A percentile compares a stretch with the other conserved stretches of the same genome.
Evolutionary conservation across 1,140 invertebrate genomes (phyloP).

Genomic region (Cydia fagiglandana): DNA sequence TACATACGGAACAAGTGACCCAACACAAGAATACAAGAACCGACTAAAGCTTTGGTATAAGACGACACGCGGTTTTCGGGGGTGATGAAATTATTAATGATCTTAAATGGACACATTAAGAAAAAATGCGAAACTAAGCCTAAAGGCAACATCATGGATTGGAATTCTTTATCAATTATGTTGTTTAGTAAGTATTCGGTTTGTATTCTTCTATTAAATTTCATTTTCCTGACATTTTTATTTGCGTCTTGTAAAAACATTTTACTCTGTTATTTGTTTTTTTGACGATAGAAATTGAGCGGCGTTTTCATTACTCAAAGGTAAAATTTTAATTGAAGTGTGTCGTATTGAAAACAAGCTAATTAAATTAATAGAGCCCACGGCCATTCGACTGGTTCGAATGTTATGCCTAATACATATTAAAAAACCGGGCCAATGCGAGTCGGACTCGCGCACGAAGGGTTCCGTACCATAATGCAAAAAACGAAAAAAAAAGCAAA

Average conservation of each 20-base stretch:
- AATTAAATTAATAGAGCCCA: too few species aligned
- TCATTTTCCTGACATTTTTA: not conserved
- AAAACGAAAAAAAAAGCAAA: too few species aligned
- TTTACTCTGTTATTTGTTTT: too few species aligned
- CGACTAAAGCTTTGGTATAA: not conserved
- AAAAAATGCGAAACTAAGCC: not conserved
- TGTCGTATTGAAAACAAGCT: too few species aligned
- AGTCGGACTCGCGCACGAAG: too few species aligned
- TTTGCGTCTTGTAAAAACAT: not conserved
- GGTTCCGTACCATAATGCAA: too few species aligned
- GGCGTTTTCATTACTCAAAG: too few species aligned
- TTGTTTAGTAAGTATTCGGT: not conserved
- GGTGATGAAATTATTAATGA: slow-evolving; percentile 9
- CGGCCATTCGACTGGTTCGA: too few species aligned
- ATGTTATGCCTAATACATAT: too few species aligned
- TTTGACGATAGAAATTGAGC: too few species aligned
- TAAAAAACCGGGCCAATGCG: too few species aligned
- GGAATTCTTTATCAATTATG: not conserved
- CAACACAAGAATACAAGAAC: not conserved
- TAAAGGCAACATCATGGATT: not conserved
- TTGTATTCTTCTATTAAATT: not conserved
- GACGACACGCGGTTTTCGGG: not conserved
- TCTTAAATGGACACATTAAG: not conserved
- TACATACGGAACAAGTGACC: not conserved
- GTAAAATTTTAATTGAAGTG: too few species aligned